Evolutionary conservation across 2,888 invertebrate genomes (phyloP).

Genomic region (Prionchulus punctatus): DNA sequence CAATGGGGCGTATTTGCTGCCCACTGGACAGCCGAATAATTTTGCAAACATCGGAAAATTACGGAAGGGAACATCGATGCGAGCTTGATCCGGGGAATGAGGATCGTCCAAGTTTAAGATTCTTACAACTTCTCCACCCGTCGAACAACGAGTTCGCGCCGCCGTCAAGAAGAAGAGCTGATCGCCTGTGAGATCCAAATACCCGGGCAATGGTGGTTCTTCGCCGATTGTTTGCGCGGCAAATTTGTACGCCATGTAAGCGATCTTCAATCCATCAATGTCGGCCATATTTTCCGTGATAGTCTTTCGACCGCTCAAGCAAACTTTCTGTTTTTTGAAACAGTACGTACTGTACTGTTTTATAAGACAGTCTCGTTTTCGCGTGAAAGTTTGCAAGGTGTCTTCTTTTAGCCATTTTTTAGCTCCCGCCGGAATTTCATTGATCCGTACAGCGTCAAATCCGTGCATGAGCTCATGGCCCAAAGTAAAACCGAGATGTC

Average conservation of each 20-base stretch:
- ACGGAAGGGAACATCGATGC: background rate
- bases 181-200: background rate
- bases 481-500: background rate
- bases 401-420: background rate
- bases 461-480: background rate
- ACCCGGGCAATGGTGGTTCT: background rate
- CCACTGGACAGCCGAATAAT: background rate
- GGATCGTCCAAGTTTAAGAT: background rate
- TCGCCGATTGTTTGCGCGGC: background rate
- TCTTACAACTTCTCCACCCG: too few relatives aligned
- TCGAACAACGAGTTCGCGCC: background rate
- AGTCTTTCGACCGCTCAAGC: background rate
- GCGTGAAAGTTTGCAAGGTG: background rate
- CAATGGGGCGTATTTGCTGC: background rate
- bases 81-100: background rate
- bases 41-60: background rate
- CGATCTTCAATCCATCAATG: background rate
- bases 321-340: background rate
- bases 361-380: background rate
- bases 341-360: background rate
- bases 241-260: conserved; percentile 1
- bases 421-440: background rate
- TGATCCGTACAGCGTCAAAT: background rate
- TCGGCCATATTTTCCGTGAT: background rate
- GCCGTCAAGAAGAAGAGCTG: background rate